Percentiles rank a stretch among this genome's conserved stretches.
phyloP scores from a whole-genome alignment of 2,797 vertebrate genomes.

The Xyrichtys novacula region DNA sequence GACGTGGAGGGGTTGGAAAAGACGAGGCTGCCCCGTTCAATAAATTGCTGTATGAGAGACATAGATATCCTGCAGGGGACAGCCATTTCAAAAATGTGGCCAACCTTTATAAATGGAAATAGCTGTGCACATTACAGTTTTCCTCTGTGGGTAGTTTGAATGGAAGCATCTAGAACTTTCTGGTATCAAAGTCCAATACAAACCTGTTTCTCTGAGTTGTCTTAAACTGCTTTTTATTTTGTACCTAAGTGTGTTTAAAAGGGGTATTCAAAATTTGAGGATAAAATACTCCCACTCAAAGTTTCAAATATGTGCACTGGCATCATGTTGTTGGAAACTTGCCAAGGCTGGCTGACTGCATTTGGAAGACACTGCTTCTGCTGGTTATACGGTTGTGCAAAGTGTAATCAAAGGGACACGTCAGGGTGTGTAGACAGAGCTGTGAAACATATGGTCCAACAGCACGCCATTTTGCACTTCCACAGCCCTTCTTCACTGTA shows the following conservation, averaged over 20 bases:
- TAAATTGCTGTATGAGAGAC: constrained; percentile 75
- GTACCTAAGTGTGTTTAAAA: neutral
- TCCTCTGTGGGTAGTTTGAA: constrained; percentile 29
- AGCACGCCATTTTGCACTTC: constrained; percentile 64
- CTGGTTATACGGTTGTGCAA: constrained; percentile 61
- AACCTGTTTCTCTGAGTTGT: constrained; percentile 15
- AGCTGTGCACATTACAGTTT: constrained; percentile 48
- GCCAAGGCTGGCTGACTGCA: constrained; percentile 2
- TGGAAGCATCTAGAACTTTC: constrained; percentile 34
- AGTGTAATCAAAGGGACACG: constrained; percentile 72
- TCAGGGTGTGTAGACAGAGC: constrained; percentile 68
- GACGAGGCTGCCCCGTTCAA: constrained; percentile 72
- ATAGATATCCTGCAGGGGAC: constrained; percentile 63
- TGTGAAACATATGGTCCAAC: constrained; percentile 78
- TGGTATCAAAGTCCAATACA: constrained; percentile 28
- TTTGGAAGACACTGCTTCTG: constrained; percentile 12
- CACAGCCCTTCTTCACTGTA: constrained; percentile 40
- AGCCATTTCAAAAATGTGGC: constrained; percentile 67
- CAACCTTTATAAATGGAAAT: constrained; percentile 75
- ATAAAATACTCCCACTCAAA: neutral
- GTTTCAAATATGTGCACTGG: neutral
- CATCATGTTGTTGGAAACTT: constrained; percentile 21
- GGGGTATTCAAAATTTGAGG: neutral
- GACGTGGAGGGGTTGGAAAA: constrained; percentile 71
- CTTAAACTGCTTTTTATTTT: neutral